Conservation (phyloP, 2,888 invertebrate genomes). For the Sesia bembeciformis region DNA sequence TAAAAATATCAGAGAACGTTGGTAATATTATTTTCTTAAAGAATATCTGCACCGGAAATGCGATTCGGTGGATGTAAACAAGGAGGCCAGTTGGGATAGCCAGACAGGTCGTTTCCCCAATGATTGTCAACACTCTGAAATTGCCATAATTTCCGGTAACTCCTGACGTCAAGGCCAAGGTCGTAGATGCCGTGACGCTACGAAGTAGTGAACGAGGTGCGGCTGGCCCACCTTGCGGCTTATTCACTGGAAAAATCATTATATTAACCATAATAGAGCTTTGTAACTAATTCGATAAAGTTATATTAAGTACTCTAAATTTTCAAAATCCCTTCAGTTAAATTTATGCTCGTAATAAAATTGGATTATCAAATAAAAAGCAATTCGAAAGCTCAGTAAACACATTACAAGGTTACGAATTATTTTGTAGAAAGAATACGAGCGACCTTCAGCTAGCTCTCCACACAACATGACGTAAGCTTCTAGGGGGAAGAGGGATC, state of each 20-base stretch:
- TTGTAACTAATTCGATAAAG: too few species aligned
- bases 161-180: constrained; percentile 29
- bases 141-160: constrained; percentile 8
- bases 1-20: too few species aligned
- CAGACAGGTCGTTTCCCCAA: constrained; percentile 9
- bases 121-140: constrained; percentile 5
- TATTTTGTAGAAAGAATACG: not conserved
- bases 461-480: constrained; percentile 8
- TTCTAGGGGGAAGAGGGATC: not conserved
- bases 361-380: too few species aligned
- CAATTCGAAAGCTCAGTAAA: too few species aligned
- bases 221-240: constrained; percentile 35
- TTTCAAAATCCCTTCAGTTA: too few species aligned
- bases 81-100: not conserved
- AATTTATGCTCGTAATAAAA: too few species aligned
- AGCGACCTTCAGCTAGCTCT: constrained; percentile 5
- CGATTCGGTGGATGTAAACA: not conserved
- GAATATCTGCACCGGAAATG: too few species aligned
- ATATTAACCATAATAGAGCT: constrained; percentile 15
- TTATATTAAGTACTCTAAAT: too few species aligned
- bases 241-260: constrained; percentile 25
- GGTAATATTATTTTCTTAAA: too few species aligned
- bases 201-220: constrained; percentile 27
- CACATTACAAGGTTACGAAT: not conserved
- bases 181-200: constrained; percentile 26